Base-by-base conservation (phyloP, 2,888 invertebrate genomes). In the Congeria kusceri region DNA sequence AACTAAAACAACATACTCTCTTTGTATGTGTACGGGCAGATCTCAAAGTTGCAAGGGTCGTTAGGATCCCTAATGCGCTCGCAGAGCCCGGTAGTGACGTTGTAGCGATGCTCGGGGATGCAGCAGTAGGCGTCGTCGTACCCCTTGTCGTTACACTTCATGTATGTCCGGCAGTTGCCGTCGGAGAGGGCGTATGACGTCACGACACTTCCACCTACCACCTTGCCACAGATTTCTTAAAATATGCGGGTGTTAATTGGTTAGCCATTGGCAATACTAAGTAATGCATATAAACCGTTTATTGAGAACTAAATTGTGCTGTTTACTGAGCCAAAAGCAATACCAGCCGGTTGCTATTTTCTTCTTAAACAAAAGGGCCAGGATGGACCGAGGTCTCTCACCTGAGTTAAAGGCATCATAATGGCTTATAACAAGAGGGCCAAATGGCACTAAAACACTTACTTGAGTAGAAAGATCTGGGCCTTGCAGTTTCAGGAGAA, bases 91-190 rank as follows among this genome's bases (percentile, higher is more conserved):
- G 57, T 63, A 3, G n/a, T 9, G 15, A 18, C 9, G 49, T 83
- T 70, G 63, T 71, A 83, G 4, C 25, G 56, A 46, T 61, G 58
- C 1, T 79, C 56, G 23, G 73, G 70, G 11, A 66, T 39, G 49
- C 83, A 83, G 28, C 83, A 83, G 47, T 28, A 67, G 2, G 76
- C 73, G 9, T 77, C 69, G 13, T 58, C 67, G 53, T 53, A 70
- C 15, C 69, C 69, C 18, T 65, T 64, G n/a, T 23, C 53, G 46
- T 58, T 74, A 44, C 83, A 83, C 61, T 76, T 79, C 77, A 83
- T 79, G 29, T 74, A 83, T 18, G 83, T 77, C 39, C 83, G 79
- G 59, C 83, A 83, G 27, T 77, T 74, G n/a, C 69, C 75, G 47
- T 83, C 83, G n/a, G 47, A 15, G 15, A 78, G 59, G 9, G 58